Base-by-base conservation (phyloP, 2,888 invertebrate genomes). In the Cheilosia soror region DNA sequence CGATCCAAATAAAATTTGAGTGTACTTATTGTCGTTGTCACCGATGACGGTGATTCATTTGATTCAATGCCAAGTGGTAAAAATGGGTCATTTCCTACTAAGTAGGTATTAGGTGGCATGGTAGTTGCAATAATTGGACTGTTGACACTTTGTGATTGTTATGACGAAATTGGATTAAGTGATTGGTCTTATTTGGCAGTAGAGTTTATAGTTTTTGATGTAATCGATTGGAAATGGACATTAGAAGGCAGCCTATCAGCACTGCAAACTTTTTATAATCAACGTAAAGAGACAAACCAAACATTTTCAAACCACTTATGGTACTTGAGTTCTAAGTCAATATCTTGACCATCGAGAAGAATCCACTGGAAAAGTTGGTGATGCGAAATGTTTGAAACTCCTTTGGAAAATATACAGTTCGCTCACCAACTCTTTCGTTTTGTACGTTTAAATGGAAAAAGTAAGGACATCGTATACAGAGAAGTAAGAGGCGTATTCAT, bases 11-110 rank as follows among this genome's bases (percentile, higher is more conserved):
- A 44, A 47, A 49, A 57, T 55, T 75, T 51, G 27, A n/a, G 49
- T 55, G 71, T 55, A 62, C 37, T 65, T 75, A 55, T 31, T 51
- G 40, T 15, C 37, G 60, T 49, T 68, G 69, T 31, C 37, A 44
- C n/a, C 51, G 57, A n/a, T 6, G 31, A 7, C 9, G 37, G 44
- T 85, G 72, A 81, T 80, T 81, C 80, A 80, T 37, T 84, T 81
- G 85, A 77, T 81, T 85, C 85, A 85, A 85, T 85, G 85, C 85
- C 85, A 85, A 76, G 60, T 60, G 69, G 65, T n/a, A 55, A 51
- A 71, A 71, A 63, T 85, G 72, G 76, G 85, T 81, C 85, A 68
- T 27, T 85, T 85, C 81, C 85, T 85, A 72, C 44, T 68, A 31
- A 33, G 62, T 53, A 40, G 7, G 4, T 13, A 13, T 20, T 40